Evolutionary conservation across 35 echinoderm and acorn worm species (phyloP), one percentile per base, ranked within the genome.

Genomic region (Apostichopus japonicus): DNA sequence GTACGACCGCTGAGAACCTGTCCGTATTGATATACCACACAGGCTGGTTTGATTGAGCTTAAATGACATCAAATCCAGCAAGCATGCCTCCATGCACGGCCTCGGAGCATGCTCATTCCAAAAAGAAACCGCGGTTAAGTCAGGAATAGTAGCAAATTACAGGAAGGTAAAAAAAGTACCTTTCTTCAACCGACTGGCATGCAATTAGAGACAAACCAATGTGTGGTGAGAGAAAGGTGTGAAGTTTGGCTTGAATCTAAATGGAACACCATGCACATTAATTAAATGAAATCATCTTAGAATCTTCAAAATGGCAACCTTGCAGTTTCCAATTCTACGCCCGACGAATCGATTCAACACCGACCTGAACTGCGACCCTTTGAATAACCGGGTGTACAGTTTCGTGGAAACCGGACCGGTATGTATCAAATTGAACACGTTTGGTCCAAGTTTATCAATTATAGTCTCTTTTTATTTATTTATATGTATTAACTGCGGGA

Each of bases 161-260:
- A 84, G 56, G 81, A 84, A 84, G 71, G n/a, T 75, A 75, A 61
- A 80, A 80, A 24, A 84, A 44, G 33, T 44, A 44, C 54, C 81
- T 84, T 84, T 84, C 81, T 53, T 84, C 51, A 58, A 84, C 81
- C 56, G 23, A n/a, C 81, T 84, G 27, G 86, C 86, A 89, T 89
- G 86, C 86, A 89, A 44, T 44, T 44, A 44, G 21, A 65, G 86
- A 89, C 86, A 51, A 65, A 73, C 86, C 62, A 63, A 89, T 67
- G 59, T 72, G 86, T 89, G 86, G 67, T 89, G 61, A 65, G 86
- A 72, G 86, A 89, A 27, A 89, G 86, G 86, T 89, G 33, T 44
- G 86, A 89, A 65, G 63, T 89, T 72, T 89, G 86, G 86, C 86
- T 89, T 89, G 86, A 89, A 89, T 89, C 86, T 89, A 89, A 89